A percentile compares a stretch with the other conserved stretches of the same genome.
phyloP scores from a whole-genome alignment of 2,113 vertebrate genomes.

The Cyanoderma ruficeps region DNA sequence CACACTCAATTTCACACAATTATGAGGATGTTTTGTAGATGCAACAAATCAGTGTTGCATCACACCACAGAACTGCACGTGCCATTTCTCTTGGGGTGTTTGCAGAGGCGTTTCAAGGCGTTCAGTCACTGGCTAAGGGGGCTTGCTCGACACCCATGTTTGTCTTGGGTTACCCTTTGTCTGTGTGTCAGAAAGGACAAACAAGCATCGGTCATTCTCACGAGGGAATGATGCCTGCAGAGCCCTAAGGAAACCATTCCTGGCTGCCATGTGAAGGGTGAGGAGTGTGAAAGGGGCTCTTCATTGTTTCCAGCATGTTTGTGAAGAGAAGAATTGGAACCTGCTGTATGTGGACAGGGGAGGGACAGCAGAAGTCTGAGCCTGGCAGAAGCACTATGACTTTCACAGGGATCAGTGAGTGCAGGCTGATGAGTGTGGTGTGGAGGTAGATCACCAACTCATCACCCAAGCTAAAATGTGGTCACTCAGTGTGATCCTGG shows the following conservation, averaged over 20 bases:
- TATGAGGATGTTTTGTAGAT: background rate
- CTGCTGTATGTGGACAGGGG: rapidly evolving
- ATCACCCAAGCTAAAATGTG: background rate
- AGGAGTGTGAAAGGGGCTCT: background rate
- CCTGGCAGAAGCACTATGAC: background rate
- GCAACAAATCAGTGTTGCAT: background rate
- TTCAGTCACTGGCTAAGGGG: background rate
- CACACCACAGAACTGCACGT: background rate
- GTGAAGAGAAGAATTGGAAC: background rate
- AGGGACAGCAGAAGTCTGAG: background rate
- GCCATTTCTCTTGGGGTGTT: background rate
- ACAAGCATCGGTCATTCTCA: rapidly evolving
- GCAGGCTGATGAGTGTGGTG: background rate
- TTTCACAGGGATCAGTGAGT: background rate
- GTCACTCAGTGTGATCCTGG: background rate
- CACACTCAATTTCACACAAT: slow-evolving; percentile 51
- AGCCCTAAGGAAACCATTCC: background rate
- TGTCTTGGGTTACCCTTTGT: background rate
- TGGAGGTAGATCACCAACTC: background rate
- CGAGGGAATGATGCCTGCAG: background rate
- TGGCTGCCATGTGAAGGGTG: background rate
- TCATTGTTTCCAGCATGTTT: background rate
- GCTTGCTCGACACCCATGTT: background rate
- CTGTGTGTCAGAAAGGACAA: background rate
- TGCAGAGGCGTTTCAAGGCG: background rate